Base-by-base conservation (phyloP, 1,140 invertebrate genomes). In the Platyscapa corneri region DNA sequence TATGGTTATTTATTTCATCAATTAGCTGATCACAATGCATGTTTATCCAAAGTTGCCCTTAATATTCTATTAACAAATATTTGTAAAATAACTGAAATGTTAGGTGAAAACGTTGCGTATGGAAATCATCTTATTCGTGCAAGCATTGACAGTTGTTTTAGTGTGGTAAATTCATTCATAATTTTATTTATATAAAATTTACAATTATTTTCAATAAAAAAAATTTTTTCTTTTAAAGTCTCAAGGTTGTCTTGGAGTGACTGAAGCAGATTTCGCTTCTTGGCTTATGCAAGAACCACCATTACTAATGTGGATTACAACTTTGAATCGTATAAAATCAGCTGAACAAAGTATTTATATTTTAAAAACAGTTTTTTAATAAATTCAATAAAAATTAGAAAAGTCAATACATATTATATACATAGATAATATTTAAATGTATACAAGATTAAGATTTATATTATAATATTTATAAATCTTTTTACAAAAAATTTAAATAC, bases 211-310 rank as follows among this genome's bases (percentile, higher is more conserved):
- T n/a, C 8, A 56, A 53, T 65, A 75, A 76, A 64, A 42, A 65
- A 75, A 70, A 83, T 46, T 86, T 60, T 87, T n/a, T 74, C 70
- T 82, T 74, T 86, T 87, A 72, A 86, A 94, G 94, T 93, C 92
- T 79, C 93, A 92, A 87, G 92, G 93, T 37, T 92, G 91, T 81
- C 89, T 94, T 76, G 94, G 94, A 70, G 91, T 95, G 37, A 93
- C 94, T 56, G 94, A 95, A 91, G 93, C 94, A 37, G 92, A 93
- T 46, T 95, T 95, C 87, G 91, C 94, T 53, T 74, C 88, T 34
- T 95, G 95, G 95, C 88, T 95, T n/a, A 92, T 94, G 87, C 89
- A 94, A 86, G 95, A 95, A 88, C 95, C 95, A 53, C 94, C 95
- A 85, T 89, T 94, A 34, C 88, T 95, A 16, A 92, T 94, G 20